These are phyloP conservation scores for Cnemophilus loriae DNA, from an alignment of 2,113 vertebrate genomes.

Conservation along the genomic window DNA sequence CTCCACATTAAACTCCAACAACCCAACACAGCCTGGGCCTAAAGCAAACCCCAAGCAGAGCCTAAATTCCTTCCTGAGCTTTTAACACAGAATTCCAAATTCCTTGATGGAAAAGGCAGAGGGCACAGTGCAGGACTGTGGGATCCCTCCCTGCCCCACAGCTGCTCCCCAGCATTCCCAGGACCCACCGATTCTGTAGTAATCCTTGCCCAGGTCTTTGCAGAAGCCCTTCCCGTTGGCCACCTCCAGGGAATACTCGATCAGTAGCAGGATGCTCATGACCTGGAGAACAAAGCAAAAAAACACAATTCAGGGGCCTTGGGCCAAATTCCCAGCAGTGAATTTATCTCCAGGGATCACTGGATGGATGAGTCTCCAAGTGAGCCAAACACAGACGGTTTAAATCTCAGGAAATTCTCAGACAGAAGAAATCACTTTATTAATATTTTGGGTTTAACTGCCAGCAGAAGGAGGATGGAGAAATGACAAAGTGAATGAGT, in stretches of 20 bases:
- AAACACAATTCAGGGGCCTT: neutral
- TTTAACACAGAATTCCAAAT: neutral
- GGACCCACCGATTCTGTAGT: constrained; percentile 65
- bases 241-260: constrained; percentile 72
- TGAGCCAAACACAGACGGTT: neutral
- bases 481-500: neutral
- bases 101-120: neutral
- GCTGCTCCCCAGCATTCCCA: neutral
- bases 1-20: neutral
- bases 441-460: neutral
- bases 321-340: neutral
- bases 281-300: constrained; percentile 38
- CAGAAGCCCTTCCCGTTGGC: constrained; percentile 54
- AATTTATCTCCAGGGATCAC: neutral
- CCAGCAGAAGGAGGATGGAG: neutral
- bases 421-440: neutral
- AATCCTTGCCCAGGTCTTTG: constrained; percentile 48
- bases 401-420: neutral
- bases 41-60: neutral
- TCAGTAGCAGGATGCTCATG: constrained; percentile 66
- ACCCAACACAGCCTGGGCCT: neutral
- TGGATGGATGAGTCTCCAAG: neutral
- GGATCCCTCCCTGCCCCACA: neutral
- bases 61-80: neutral
- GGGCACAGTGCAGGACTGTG: neutral